Evolutionary conservation across 2,113 vertebrate species (phyloP).

Genomic region (Myodes glareolus): DNA sequence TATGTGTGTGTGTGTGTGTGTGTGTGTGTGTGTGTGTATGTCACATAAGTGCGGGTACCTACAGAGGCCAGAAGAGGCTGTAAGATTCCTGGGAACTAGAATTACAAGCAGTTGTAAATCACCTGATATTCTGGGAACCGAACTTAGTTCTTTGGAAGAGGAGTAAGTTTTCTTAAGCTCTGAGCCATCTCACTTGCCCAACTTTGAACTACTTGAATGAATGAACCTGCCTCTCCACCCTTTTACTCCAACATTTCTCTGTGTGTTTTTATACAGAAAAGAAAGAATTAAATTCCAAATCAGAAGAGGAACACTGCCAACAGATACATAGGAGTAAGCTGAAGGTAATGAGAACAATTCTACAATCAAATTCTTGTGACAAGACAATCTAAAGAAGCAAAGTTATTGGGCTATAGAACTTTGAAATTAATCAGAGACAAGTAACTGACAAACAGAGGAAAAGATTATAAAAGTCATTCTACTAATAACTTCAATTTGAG

Average conservation of each 20-base stretch:
- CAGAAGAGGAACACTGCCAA: not conserved
- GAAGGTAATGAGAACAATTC: conserved; percentile 11
- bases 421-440: conserved; percentile 31
- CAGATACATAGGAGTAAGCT: not conserved
- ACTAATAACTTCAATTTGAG: conserved; percentile 47
- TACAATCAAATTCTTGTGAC: not conserved
- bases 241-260: not conserved
- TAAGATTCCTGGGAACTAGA: not conserved
- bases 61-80: not conserved
- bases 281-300: conserved; percentile 28
- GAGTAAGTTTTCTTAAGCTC: not conserved
- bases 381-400: not conserved
- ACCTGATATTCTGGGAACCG: not conserved
- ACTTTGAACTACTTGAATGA: not conserved
- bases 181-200: too few species aligned
- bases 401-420: conserved; percentile 9
- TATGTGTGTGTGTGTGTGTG: not conserved
- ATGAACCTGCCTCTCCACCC: not conserved
- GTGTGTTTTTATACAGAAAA: not conserved
- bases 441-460: not conserved
- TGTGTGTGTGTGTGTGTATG: not conserved
- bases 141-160: not conserved
- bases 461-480: not conserved
- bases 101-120: not conserved
- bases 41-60: not conserved